Conservation (phyloP, 37 sponge, comb jelly and placozoan species). For the Chondrosia reniformis region DNA sequence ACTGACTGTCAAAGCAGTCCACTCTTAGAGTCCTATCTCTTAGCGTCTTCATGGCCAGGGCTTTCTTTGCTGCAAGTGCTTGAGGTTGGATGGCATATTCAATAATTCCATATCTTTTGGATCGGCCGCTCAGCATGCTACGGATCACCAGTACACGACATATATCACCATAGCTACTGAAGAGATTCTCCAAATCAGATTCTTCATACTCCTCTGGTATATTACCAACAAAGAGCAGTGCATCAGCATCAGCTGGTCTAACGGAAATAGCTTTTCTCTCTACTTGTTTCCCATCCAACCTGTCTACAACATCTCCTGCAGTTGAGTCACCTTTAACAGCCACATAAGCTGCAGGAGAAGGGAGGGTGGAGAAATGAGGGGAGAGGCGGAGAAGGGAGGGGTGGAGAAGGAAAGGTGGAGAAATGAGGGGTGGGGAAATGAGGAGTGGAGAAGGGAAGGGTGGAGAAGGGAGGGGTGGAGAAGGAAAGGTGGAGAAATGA, state of each 20-base stretch:
- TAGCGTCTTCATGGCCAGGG: slow-evolving; percentile 48
- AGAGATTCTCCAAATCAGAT: slow-evolving; percentile 33
- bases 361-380: too few species aligned
- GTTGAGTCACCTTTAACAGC: slow-evolving; percentile 19
- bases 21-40: slow-evolving; percentile 61
- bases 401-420: too few species aligned
- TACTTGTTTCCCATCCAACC: too few species aligned
- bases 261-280: too few species aligned
- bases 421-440: too few species aligned
- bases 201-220: slow-evolving; percentile 36
- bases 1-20: slow-evolving; percentile 63
- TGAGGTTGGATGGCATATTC: slow-evolving; percentile 50
- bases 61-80: slow-evolving; percentile 54
- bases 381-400: too few species aligned
- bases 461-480: too few species aligned
- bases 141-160: slow-evolving; percentile 50
- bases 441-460: too few species aligned
- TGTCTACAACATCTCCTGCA: slow-evolving; percentile 17
- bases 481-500: too few species aligned
- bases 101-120: slow-evolving; percentile 75
- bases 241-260: too few species aligned
- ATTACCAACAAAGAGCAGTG: slow-evolving; percentile 78
- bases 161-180: slow-evolving; percentile 43
- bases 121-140: slow-evolving; percentile 31
- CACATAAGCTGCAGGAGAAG: slow-evolving; percentile 26